Conservation (phyloP, 2,888 invertebrate species). For the Rugalucina vietnamica region DNA sequence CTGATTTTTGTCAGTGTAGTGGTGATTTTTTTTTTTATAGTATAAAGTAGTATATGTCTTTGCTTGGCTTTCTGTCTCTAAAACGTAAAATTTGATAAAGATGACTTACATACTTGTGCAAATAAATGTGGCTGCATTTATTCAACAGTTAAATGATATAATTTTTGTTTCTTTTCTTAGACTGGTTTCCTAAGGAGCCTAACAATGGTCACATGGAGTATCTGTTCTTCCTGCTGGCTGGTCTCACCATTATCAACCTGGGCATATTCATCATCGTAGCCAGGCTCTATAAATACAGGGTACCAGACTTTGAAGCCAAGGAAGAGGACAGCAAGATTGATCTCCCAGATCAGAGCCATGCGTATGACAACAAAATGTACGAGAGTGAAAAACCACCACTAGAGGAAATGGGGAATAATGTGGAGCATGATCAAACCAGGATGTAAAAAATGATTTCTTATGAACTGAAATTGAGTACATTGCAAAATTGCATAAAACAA, state of each 20-base stretch:
- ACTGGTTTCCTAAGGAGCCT: conserved; percentile 60
- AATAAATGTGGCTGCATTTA: too few relatives aligned
- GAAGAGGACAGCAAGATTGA: conserved; percentile 5
- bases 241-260: conserved; percentile 43
- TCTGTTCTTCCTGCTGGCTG: conserved; percentile 50
- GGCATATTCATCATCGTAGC: conserved; percentile 51
- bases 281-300: conserved; percentile 49
- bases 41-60: too few relatives aligned
- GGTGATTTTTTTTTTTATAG: too few relatives aligned
- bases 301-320: conserved; percentile 27
- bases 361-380: conserved; percentile 6
- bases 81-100: too few relatives aligned
- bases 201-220: conserved; percentile 60
- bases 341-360: background rate
- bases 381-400: background rate
- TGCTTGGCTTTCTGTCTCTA: too few relatives aligned
- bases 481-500: too few relatives aligned
- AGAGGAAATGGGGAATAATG: background rate
- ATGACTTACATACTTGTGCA: too few relatives aligned
- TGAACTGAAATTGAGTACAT: too few relatives aligned
- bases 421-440: background rate
- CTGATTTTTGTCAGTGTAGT: too few relatives aligned
- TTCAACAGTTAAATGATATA: too few relatives aligned
- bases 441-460: too few relatives aligned
- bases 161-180: conserved; percentile 25